Evolutionary conservation across 2,797 vertebrate genomes (phyloP).

Genomic region (Pantherophis vulpinus): DNA sequence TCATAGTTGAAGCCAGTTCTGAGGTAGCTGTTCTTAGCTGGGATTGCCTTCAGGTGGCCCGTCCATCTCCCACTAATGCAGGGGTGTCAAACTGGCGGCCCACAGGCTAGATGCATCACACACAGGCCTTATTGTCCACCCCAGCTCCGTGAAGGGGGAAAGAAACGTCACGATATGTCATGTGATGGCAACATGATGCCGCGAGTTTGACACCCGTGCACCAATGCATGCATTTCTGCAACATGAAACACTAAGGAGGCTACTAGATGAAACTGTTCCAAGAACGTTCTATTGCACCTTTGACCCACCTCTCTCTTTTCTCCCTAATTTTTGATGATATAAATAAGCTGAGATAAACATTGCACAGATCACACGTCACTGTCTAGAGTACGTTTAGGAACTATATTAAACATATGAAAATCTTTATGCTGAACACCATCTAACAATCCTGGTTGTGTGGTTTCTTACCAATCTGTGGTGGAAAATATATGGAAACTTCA

Average conservation of each 20-base stretch:
- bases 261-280: neutral
- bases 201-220: neutral
- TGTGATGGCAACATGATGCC: too few species aligned
- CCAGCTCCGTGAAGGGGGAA: too few species aligned
- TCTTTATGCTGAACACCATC: neutral
- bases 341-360: neutral
- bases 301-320: neutral
- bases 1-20: neutral
- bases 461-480: neutral
- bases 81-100: too few species aligned
- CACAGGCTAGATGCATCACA: too few species aligned
- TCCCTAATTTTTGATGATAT: neutral
- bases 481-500: neutral
- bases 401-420: neutral
- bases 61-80: neutral
- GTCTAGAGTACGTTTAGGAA: neutral
- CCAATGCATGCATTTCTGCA: neutral
- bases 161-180: rapidly evolving
- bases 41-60: neutral
- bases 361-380: neutral
- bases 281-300: neutral
- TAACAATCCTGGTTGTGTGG: neutral
- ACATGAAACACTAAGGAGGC: neutral
- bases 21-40: neutral
- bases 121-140: too few species aligned